Evolutionary conservation across 1,140 invertebrate species (phyloP).

Genomic region (Metaphire vulgaris): DNA sequence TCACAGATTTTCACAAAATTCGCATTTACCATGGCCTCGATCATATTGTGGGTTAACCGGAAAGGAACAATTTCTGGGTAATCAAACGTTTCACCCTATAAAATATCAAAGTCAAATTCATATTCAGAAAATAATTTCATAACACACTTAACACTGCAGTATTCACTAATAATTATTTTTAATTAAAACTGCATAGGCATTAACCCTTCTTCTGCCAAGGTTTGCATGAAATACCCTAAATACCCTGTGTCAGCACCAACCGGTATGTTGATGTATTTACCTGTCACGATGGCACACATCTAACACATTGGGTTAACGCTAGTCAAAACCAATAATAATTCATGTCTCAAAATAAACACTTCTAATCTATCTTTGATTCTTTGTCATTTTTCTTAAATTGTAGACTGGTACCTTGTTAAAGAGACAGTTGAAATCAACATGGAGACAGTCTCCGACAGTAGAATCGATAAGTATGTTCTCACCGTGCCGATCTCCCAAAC

Average conservation of each 20-base stretch:
- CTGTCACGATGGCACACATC: no score
- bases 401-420: constrained; percentile 75
- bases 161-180: not conserved
- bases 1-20: no score
- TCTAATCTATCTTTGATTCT: no score
- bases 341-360: no score
- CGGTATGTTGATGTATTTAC: no score
- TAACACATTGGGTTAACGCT: no score
- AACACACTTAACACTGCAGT: not conserved
- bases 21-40: constrained; percentile 69
- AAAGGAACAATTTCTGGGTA: constrained; percentile 93
- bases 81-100: constrained; percentile 71
- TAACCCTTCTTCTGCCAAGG: no score
- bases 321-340: no score
- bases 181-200: no score
- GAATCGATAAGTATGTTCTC: constrained; percentile 95
- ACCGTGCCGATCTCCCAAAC: constrained; percentile 92
- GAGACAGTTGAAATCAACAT: constrained; percentile 96
- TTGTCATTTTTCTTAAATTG: no score
- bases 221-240: no score
- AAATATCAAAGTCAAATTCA: constrained; percentile 7
- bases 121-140: not conserved
- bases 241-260: no score
- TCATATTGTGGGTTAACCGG: constrained; percentile 88
- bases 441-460: constrained; percentile 81